These are phyloP conservation scores for Propithecus coquereli DNA, from an alignment of 2,113 vertebrate species.

Conservation along the genomic window DNA sequence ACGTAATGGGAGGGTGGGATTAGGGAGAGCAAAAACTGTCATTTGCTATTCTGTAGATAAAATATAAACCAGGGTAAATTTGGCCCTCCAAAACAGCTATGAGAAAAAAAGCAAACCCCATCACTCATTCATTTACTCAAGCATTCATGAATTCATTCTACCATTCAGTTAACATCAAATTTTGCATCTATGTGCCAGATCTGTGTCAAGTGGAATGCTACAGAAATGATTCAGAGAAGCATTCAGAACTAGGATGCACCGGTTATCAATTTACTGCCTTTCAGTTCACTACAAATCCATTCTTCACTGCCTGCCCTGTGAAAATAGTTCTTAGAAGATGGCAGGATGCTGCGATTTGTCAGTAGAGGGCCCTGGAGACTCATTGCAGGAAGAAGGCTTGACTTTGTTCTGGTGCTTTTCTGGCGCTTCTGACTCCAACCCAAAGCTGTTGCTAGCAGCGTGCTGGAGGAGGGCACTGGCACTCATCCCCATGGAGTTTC, in stretches of 20 bases:
- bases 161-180: not conserved
- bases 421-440: not conserved
- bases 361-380: not conserved
- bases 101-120: not conserved
- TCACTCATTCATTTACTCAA: not conserved
- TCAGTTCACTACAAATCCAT: not conserved
- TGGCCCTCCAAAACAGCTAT: not conserved
- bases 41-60: not conserved
- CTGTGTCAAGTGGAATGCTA: not conserved
- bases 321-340: not conserved
- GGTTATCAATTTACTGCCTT: not conserved
- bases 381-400: not conserved
- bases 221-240: not conserved
- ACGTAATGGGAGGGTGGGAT: not conserved
- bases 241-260: not conserved
- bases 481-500: not conserved
- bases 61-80: not conserved
- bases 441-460: not conserved
- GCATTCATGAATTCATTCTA: not conserved
- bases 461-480: accelerated
- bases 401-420: not conserved
- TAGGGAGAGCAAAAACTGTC: not conserved
- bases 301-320: not conserved
- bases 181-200: not conserved
- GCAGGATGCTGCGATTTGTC: not conserved